Base-by-base conservation (phyloP, 53 echinoderm and acorn worm species). In the Holothuria leucospilota region DNA sequence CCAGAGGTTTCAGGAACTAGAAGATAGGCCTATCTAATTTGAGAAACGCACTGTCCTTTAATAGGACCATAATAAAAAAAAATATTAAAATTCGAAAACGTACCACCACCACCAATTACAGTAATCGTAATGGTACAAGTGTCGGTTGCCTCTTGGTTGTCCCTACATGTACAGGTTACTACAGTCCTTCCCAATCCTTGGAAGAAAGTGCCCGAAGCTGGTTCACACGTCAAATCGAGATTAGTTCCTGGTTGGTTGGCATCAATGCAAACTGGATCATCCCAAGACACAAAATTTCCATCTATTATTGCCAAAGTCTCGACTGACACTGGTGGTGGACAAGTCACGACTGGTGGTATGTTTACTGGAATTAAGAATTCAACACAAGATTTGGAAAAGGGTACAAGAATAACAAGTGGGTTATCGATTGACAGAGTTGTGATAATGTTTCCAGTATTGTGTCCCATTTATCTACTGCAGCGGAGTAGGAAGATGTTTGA, bases 151-250 rank as follows among this genome's bases (percentile, higher is more conserved):
- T 29, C 30, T 13, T 18, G 30, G 21, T 41, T 70, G 21, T 70
- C 70, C 38, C 30, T 70, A 70, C 70, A 70, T 39, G 70, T 39
- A 41, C 70, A 70, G 30, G 70, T 70, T 38, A 70, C 70, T 30
- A 29, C 70, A 70, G 38, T 70, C 20, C 6, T 13, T 0, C 70
- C 70, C 38, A 21, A 20, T 70, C 70, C 70, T 9, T 30, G 70
- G 39, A 70, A 70, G 39, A 70, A 70, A 34, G 13, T 11, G 15
- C 39, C 34, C 20, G 70, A 70, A 70, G 38, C 39, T 70, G 70
- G 38, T 14, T 29, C 4, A 70, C 70, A 70, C 18, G 38, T 41
- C 13, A 70, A 7, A 39, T 12, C 8, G 14, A 20, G 41, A 41
- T 39, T 34, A 21, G 41, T 70, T 24, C 8, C 27, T 16, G 39